Evolutionary conservation across 1,140 invertebrate species (phyloP), one percentile per base, ranked within the genome.

Genomic region (Euwallacea similis): DNA sequence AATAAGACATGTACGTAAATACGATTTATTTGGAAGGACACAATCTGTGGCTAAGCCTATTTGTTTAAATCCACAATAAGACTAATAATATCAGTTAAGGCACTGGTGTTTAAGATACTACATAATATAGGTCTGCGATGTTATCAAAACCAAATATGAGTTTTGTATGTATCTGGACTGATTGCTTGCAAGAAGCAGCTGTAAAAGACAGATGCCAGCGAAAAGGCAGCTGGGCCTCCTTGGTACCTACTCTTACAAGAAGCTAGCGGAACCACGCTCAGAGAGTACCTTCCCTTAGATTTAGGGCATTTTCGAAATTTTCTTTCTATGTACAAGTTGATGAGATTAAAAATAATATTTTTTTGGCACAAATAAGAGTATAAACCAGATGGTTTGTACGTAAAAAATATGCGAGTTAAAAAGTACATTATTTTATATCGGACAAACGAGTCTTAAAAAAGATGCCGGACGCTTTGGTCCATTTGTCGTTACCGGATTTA

Each of bases 71-170:
- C 6, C 13, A n/a, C 42, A 67, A 67, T 68, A 56, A 66, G 33
- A 42, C 7, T 50, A 50, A 50, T 66, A 66, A 66, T 56, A 66
- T 56, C 53, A 66, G 54, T 56, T 64, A 8, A 64, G 46, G 46
- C 15, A 50, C 21, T 33, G 21, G 21, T 33, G 21, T 50, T 50
- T 50, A 50, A 50, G 46, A 50, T 33, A 33, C 21, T 41, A 59
- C 61, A 67, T 63, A 67, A 72, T 66, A 64, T 63, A 68, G 56
- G 61, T 60, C 43, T 62, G 58, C 59, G 71, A 68, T 72, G 47
- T 72, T 72, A 72, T 72, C 71, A 72, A 72, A 72, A 64, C 71
- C 65, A 72, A 72, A 72, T 72, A 72, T 67, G 54, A 72, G 58
- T 72, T 67, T 68, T 64, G 65, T 72, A 68, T 67, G 71, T 72